phyloP scores from a whole-genome alignment of 2,797 vertebrate genomes.

The Notamacropus eugenii region DNA sequence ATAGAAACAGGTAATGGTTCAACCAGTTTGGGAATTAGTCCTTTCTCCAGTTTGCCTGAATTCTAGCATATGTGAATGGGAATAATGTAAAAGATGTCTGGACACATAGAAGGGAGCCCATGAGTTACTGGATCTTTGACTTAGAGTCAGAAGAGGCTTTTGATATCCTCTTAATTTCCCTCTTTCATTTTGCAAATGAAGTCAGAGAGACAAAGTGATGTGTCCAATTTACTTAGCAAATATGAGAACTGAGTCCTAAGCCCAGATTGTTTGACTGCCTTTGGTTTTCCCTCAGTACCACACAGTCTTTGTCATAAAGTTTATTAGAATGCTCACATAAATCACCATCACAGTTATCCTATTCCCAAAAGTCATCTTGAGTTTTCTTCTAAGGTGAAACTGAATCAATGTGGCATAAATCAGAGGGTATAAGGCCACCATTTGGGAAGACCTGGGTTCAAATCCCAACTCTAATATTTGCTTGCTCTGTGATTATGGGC shows the following conservation, averaged over 20 bases:
- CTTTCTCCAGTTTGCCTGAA: not conserved
- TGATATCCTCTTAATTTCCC: not conserved
- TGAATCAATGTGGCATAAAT: not conserved
- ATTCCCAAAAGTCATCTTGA: not conserved
- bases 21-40: not conserved
- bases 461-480: too few relatives aligned
- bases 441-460: not conserved
- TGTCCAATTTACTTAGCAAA: not conserved
- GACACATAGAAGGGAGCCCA: not conserved
- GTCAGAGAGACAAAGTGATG: not conserved
- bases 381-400: not conserved
- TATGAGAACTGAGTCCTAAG: not conserved
- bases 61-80: not conserved
- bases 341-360: not conserved
- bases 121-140: not conserved
- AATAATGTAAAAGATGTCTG: not conserved
- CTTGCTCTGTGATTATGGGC: not conserved
- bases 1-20: not conserved
- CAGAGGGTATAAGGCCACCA: not conserved
- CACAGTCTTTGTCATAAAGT: not conserved
- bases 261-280: not conserved
- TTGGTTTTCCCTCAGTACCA: not conserved
- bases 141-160: not conserved
- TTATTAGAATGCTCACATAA: not conserved
- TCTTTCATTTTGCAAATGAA: not conserved